Evolutionary conservation across 2,797 vertebrate genomes (phyloP).

Genomic region (Coracias cyanogaster): DNA sequence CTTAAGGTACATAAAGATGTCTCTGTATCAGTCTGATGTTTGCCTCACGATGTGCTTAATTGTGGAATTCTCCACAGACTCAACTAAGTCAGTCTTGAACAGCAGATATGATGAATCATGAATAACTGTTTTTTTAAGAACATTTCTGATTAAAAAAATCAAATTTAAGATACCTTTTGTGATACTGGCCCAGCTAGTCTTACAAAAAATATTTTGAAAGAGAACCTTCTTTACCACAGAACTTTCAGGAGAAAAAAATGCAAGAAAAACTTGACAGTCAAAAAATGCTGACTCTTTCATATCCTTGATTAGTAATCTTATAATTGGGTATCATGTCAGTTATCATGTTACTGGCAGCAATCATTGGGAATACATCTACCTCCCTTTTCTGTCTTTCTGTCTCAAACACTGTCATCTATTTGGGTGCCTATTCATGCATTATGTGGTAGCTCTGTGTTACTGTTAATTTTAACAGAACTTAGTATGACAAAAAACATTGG

Average conservation of each 20-base stretch:
- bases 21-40: neutral
- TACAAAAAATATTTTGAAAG: neutral
- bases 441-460: conserved; percentile 49
- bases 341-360: conserved; percentile 40
- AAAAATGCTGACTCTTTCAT: conserved; percentile 56
- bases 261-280: conserved; percentile 2
- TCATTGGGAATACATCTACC: conserved; percentile 54
- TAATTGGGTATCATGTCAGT: conserved; percentile 58
- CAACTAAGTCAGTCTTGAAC: neutral
- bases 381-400: conserved; percentile 42
- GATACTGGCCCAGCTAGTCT: neutral
- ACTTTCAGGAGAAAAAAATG: conserved; percentile 3
- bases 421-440: conserved; percentile 69
- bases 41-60: neutral
- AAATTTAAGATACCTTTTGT: neutral
- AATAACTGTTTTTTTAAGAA: neutral
- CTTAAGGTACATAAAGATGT: neutral
- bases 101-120: neutral
- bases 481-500: conserved; percentile 18
- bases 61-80: neutral
- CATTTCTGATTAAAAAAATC: neutral
- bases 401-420: conserved; percentile 55
- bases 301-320: conserved; percentile 62
- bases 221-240: neutral
- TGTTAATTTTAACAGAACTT: conserved; percentile 75